Base-by-base conservation (phyloP, 2,113 vertebrate species). In the Nycticryphes semicollaris region DNA sequence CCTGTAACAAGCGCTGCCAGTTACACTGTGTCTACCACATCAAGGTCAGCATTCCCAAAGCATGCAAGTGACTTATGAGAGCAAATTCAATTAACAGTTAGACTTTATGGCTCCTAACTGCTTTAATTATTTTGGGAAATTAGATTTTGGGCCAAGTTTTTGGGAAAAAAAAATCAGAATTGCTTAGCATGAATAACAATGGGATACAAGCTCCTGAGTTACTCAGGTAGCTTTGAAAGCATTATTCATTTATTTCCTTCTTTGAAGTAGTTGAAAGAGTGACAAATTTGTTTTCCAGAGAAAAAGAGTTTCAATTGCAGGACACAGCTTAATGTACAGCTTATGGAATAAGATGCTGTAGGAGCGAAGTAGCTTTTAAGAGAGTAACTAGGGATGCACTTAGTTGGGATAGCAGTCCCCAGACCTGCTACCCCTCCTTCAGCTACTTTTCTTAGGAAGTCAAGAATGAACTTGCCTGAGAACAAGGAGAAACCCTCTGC, bases 71-170 rank as follows among this genome's bases (percentile, higher is more conserved):
- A 94, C 66, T 92, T 91, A 82, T 17, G 57, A 74, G 83, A 81
- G 13, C 35, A 86, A 93, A 86, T 84, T 89, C 82, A 79, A 59
- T 90, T 91, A 88, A 31, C 24, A 81, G 67, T 60, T 69, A 78
- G 90, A 90, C 73, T 93, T 64, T 53, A 19, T 84, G 90, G 51
- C 64, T 94, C 80, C 90, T 75, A 90, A 87, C 27, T 2, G 4
- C 30, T 41, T 50, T 75, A 85, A 86, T 88, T 88, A 87, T 84
- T 89, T 87, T 51, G 4, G 60, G 56, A 90, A 96, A 90, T 84
- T 4, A 89, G 73, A 81, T 33, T 86, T 84, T 78, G n/a, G 33
- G 64, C 59, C 72, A 89, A 81, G 43, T 70, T 47, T 21, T 6
- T 62, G 33, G 39, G 47, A 73, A 74, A 72, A n/a, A 47, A 22